These are phyloP conservation scores for Microchrysa polita DNA, from an alignment of 2,888 invertebrate genomes.

Conservation along the genomic window DNA sequence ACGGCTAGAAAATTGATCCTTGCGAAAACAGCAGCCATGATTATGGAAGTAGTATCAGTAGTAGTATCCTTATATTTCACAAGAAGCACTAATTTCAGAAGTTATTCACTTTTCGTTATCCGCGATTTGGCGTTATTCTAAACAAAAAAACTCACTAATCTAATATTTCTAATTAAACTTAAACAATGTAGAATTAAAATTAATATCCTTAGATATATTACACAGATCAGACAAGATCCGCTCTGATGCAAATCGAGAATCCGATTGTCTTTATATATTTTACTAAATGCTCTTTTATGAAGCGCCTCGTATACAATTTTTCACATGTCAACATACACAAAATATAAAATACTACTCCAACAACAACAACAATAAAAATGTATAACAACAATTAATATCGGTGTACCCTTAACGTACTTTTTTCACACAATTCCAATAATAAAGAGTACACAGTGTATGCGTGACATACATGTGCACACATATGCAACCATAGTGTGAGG, in stretches of 20 bases:
- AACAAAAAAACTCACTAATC: background rate
- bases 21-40: background rate
- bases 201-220: background rate
- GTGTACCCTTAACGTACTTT: conserved; percentile 34
- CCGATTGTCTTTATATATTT: conserved; percentile 52
- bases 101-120: too few species aligned
- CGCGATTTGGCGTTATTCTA: background rate
- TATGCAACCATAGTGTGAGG: too few species aligned
- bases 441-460: background rate
- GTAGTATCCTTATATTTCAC: background rate
- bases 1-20: background rate
- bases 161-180: background rate
- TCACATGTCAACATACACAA: conserved; percentile 31
- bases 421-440: conserved; percentile 25
- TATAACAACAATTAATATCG: conserved; percentile 33
- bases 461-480: background rate
- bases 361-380: conserved; percentile 21
- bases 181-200: background rate
- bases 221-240: conserved; percentile 49
- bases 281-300: conserved; percentile 42
- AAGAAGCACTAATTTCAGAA: background rate
- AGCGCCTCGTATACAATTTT: conserved; percentile 28
- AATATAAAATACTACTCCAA: conserved; percentile 19
- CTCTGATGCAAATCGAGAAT: conserved; percentile 53
- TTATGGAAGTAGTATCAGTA: background rate